Conservation (phyloP, 2,113 vertebrate genomes). For the Pampusana beccarii region DNA sequence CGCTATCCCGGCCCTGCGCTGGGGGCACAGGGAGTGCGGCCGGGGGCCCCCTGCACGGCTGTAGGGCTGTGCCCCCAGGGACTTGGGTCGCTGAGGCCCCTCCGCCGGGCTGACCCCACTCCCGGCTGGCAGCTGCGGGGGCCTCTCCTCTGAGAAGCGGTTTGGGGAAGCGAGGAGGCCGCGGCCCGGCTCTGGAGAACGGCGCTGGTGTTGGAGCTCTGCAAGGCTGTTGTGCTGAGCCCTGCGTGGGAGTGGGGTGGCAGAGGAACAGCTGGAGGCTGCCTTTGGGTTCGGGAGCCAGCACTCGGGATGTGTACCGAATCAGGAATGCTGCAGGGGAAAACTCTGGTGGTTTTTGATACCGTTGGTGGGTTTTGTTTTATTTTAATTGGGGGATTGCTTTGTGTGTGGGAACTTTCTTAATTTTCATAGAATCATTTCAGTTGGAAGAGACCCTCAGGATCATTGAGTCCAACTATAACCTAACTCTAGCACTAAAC, state of each 20-base stretch:
- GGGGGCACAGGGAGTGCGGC: neutral
- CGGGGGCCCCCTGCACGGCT: no score
- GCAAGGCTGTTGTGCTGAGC: neutral
- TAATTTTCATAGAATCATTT: neutral
- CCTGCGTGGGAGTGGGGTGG: neutral
- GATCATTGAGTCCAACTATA: no score
- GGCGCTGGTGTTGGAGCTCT: fast-evolving
- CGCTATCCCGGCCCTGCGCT: neutral
- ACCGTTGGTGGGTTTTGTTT: neutral
- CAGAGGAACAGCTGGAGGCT: neutral
- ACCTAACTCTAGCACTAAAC: no score
- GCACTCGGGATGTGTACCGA: fast-evolving
- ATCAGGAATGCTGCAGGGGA: neutral
- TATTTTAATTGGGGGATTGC: fast-evolving
- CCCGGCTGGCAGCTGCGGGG: neutral
- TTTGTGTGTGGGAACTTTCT: neutral
- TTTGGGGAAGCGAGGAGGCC: neutral
- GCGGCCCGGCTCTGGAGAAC: neutral
- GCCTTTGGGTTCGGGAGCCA: neutral
- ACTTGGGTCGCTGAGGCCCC: fast-evolving
- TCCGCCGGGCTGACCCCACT: neutral
- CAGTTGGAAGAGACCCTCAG: no score
- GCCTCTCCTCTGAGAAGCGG: fast-evolving
- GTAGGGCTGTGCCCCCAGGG: no score
- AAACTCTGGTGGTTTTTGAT: no score